These are phyloP conservation scores for Xenus cinereus DNA, from an alignment of 2,113 vertebrate genomes.

Conservation along the genomic window DNA sequence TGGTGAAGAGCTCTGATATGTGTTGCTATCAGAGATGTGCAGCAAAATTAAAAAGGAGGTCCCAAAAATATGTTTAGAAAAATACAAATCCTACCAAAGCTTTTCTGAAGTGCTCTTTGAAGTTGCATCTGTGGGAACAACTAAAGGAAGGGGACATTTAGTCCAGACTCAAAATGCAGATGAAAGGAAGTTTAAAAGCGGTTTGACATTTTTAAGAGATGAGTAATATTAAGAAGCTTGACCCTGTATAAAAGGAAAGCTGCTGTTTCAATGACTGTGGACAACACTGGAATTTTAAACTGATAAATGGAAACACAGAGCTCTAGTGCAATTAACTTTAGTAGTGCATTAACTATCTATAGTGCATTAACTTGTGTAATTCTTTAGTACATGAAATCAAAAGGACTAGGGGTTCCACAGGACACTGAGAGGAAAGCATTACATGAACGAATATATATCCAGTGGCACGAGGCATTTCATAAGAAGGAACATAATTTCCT, in stretches of 20 bases:
- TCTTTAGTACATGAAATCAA: not conserved
- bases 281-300: not conserved
- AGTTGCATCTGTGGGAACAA: not conserved
- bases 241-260: not conserved
- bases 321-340: not conserved
- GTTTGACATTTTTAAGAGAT: conserved; percentile 5
- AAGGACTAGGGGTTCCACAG: not conserved
- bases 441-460: not conserved
- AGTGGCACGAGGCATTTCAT: not conserved
- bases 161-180: not conserved
- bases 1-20: not conserved
- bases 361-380: not conserved
- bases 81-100: not conserved
- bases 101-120: conserved; percentile 25
- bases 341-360: not conserved
- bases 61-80: not conserved
- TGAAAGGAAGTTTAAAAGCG: conserved; percentile 5
- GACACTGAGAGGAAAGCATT: not conserved
- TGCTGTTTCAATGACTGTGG: not conserved
- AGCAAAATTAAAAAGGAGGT: not conserved
- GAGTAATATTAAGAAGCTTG: not conserved
- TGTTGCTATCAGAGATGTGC: not conserved
- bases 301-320: not conserved
- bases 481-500: not conserved
- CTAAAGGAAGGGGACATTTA: not conserved